A percentile compares a stretch with the other conserved stretches of the same genome.
Conservation (phyloP, 1,140 invertebrate genomes). For the Zophobas morio region DNA sequence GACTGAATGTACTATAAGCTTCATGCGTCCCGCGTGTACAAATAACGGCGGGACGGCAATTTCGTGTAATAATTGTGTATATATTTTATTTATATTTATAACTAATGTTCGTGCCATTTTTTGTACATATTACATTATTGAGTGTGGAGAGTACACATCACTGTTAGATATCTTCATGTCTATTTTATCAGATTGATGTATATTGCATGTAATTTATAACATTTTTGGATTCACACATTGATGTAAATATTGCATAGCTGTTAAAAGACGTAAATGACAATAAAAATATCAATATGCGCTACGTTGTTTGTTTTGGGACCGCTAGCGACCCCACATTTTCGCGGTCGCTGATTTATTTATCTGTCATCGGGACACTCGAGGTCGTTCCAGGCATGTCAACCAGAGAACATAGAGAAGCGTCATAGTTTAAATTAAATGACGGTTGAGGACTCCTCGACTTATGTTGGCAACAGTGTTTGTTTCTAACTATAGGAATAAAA, state of each 20-base stretch:
- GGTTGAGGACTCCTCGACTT: too few relatives aligned
- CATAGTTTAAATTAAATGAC: too few relatives aligned
- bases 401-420: too few relatives aligned
- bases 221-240: slow-evolving; percentile 40
- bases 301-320: not conserved
- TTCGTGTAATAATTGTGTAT: slow-evolving; percentile 34
- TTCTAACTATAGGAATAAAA: too few relatives aligned
- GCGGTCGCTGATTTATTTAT: not conserved
- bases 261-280: slow-evolving; percentile 47
- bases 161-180: slow-evolving; percentile 36
- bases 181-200: slow-evolving; percentile 41
- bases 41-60: not conserved
- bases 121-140: slow-evolving; percentile 28
- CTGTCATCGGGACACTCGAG: too few relatives aligned
- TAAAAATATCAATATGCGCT: slow-evolving; percentile 17
- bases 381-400: too few relatives aligned
- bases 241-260: slow-evolving; percentile 46
- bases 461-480: too few relatives aligned
- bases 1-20: slow-evolving; percentile 44
- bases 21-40: not conserved
- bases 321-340: not conserved
- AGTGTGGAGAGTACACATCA: not conserved
- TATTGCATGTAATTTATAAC: slow-evolving; percentile 49
- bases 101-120: slow-evolving; percentile 27
- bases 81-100: slow-evolving; percentile 42